These are phyloP conservation scores for Lasius fuliginosus DNA, from an alignment of 2,888 invertebrate genomes.

Conservation along the genomic window DNA sequence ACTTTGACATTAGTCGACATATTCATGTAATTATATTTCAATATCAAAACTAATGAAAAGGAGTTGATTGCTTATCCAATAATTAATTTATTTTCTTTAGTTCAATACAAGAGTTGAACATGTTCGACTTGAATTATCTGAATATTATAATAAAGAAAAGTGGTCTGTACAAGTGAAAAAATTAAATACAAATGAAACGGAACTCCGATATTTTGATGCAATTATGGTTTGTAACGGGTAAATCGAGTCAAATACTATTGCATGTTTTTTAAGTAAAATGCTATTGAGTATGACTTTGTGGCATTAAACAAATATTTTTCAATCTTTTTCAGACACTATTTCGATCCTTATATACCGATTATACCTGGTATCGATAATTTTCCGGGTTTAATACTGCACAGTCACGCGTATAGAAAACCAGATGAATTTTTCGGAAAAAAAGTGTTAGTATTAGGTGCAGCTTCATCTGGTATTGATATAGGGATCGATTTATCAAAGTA, in stretches of 20 bases:
- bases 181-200: conserved; percentile 85
- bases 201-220: conserved; percentile 88
- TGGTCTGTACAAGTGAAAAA: conserved; percentile 88
- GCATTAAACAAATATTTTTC: not conserved
- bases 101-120: conserved; percentile 87
- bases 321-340: conserved; percentile 86
- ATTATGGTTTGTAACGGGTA: conserved; percentile 91
- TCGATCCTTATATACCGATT: conserved; percentile 86
- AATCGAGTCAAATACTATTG: not conserved
- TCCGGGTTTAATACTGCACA: conserved; percentile 90
- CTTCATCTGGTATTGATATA: conserved; percentile 92
- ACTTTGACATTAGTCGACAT: conserved; percentile 88
- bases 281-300: not conserved
- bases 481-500: conserved; percentile 89
- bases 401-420: conserved; percentile 91
- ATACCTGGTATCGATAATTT: conserved; percentile 87
- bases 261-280: not conserved
- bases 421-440: conserved; percentile 88
- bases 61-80: not conserved
- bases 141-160: conserved; percentile 24
- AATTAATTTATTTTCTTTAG: conserved; percentile 78
- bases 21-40: conserved; percentile 88
- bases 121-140: conserved; percentile 75
- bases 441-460: conserved; percentile 91
- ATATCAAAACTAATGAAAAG: not conserved